Evolutionary conservation across 2,888 invertebrate genomes (phyloP).

Genomic region (Globia sparganii): DNA sequence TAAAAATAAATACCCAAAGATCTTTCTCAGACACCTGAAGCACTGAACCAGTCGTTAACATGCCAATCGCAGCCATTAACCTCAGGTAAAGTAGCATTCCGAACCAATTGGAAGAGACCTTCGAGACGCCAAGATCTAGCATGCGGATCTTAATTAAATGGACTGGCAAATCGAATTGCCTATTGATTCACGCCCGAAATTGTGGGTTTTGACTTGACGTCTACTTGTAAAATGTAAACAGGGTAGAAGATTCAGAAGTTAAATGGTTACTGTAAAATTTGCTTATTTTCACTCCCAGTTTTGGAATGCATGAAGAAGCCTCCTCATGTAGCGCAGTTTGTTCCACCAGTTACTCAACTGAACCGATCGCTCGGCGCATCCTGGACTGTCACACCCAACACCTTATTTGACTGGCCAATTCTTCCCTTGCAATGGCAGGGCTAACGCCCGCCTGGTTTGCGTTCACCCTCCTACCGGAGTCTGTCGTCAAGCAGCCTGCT

Average conservation of each 20-base stretch:
- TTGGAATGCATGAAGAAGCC: too few relatives aligned
- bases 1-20: not conserved
- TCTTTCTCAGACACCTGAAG: not conserved
- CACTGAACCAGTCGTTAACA: not conserved
- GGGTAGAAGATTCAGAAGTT: constrained; percentile 24
- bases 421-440: too few relatives aligned
- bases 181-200: constrained; percentile 41
- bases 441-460: too few relatives aligned
- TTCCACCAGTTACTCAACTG: too few relatives aligned
- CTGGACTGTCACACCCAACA: too few relatives aligned
- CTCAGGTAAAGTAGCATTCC: constrained; percentile 22
- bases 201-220: constrained; percentile 16
- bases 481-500: too few relatives aligned
- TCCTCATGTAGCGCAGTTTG: too few relatives aligned
- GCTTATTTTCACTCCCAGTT: too few relatives aligned
- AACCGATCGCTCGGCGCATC: too few relatives aligned
- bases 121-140: constrained; percentile 6
- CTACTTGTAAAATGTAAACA: not conserved
- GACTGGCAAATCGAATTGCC: constrained; percentile 53
- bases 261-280: not conserved
- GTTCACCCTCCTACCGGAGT: too few relatives aligned
- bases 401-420: too few relatives aligned
- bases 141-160: constrained; percentile 56
- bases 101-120: constrained; percentile 26
- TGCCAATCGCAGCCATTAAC: constrained; percentile 24